Evolutionary conservation across 2,797 vertebrate species (phyloP), one percentile per base, ranked within the genome.

Genomic region (Emydoidea blandingii): DNA sequence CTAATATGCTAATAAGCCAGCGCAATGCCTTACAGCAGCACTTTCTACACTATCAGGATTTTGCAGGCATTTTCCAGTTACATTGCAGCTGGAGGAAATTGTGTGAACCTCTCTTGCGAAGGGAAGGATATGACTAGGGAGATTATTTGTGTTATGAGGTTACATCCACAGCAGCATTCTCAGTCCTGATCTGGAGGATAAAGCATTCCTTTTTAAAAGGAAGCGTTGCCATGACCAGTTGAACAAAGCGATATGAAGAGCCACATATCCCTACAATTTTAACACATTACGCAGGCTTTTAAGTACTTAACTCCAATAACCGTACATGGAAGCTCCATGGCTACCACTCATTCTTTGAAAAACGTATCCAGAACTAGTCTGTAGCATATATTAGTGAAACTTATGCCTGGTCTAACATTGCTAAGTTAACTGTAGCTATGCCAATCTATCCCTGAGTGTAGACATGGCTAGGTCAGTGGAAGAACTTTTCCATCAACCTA

Each of bases 21-120:
- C 44, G 87, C 94, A 95, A 21, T 65, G 91, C 91, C 44, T 92
- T 62, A 86, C 0, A 54, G 79, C 31, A 65, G 49, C 27, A 0
- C 76, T 82, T 95, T 78, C 86, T 79, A 44, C 83, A 52, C 84
- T 87, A 41, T 93, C 85, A 88, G 76, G 85, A 85, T 81, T 92
- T 85, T 92, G 81, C 95, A 97, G 92, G 89, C 78, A 81, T 96
- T 94, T 91, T 94, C 68, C 88, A 90, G 50, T 19, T 18, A 92
- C 8, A 53, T n/a, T 84, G 91, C 85, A 91, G 88, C 93, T 93
- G 88, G 79, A 79, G 85, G 81, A 91, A 94, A 49, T 5, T 50
- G 47, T 21, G 29, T n/a, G 50, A 89, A 12, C 72, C 12, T 29
- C 12, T 44, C 72, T 27, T 76, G 23, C 11, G 65, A 68, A 47